Base-by-base conservation (phyloP, 2,113 vertebrate genomes). In the Puntigrus tetrazona region DNA sequence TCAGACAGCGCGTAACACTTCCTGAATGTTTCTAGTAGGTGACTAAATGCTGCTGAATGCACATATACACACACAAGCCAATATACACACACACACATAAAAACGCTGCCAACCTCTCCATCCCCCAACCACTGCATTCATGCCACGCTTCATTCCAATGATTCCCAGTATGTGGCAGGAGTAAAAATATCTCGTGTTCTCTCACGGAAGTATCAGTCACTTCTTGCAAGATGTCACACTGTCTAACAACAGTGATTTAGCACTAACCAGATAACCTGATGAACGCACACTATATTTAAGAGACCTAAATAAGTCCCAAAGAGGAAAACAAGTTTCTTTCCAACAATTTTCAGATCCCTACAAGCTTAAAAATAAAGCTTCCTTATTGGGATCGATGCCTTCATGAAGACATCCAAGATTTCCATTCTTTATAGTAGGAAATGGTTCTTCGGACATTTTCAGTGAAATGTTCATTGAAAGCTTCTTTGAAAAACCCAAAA, bases 161-260 rank as follows among this genome's bases (percentile, higher is more conserved):
- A 81, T 14, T 84, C 20, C 16, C 45, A 82, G 78, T 77, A 41
- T 77, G 73, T 18, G 18, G 20, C 43, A 31, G 63, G 88, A 86
- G 84, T 90, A 91, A 90, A 92, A 93, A 94, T 93, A 92, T 88
- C 85, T 87, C 78, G 22, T 61, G 76, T 29, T 83, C 86, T 90
- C 86, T 87, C 55, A 85, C 86, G 87, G 81, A 93, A 91, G 81
- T 78, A 88, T 88, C 86, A 81, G 55, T 65, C 76, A 82, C 38
- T 72, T 67, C 88, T 43, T 69, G 59, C 20, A 43, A 82, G 70
- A 59, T 13, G 55, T 85, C 83, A 90, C 50, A n/a, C 76, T 85
- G 83, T 84, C 59, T 86, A 90, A 89, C 83, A 87, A 77, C 87
- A 88, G 74, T 89, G 86, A 89, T 91, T 91, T 90, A 86, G 88